Conservation (phyloP, 2,888 invertebrate genomes). For the Melieria picta region DNA sequence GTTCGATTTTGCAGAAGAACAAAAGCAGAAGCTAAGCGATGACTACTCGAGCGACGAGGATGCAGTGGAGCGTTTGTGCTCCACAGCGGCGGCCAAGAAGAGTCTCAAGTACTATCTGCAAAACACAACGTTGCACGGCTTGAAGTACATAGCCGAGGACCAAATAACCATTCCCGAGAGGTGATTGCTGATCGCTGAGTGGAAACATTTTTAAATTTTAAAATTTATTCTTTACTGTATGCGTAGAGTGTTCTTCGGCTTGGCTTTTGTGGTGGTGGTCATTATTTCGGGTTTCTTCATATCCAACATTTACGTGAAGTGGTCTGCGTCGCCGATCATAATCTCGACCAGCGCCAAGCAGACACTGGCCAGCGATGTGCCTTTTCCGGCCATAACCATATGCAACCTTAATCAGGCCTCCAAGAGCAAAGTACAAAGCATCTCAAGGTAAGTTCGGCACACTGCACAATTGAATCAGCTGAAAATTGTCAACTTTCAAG, state of each 20-base stretch:
- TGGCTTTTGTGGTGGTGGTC: conserved; percentile 75
- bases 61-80: conserved; percentile 48
- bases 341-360: conserved; percentile 80
- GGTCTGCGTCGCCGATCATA: conserved; percentile 79
- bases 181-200: conserved; percentile 39
- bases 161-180: conserved; percentile 60
- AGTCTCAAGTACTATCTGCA: conserved; percentile 73
- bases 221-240: not conserved
- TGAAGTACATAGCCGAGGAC: conserved; percentile 76
- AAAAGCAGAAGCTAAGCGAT: conserved; percentile 12
- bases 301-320: conserved; percentile 77
- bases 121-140: conserved; percentile 78
- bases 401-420: conserved; percentile 87
- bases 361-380: conserved; percentile 74
- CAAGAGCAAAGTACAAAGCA: conserved; percentile 73
- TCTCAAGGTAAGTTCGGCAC: conserved; percentile 56
- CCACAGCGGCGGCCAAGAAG: conserved; percentile 48
- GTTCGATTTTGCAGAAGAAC: not conserved
- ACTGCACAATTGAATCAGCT: too few species aligned
- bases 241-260: conserved; percentile 77
- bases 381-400: conserved; percentile 86
- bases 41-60: conserved; percentile 26
- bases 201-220: conserved; percentile 58
- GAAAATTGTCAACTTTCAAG: conserved; percentile 34
- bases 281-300: conserved; percentile 79